Evolutionary conservation across 2,113 vertebrate species (phyloP).

Genomic region (Capreolus pygargus): DNA sequence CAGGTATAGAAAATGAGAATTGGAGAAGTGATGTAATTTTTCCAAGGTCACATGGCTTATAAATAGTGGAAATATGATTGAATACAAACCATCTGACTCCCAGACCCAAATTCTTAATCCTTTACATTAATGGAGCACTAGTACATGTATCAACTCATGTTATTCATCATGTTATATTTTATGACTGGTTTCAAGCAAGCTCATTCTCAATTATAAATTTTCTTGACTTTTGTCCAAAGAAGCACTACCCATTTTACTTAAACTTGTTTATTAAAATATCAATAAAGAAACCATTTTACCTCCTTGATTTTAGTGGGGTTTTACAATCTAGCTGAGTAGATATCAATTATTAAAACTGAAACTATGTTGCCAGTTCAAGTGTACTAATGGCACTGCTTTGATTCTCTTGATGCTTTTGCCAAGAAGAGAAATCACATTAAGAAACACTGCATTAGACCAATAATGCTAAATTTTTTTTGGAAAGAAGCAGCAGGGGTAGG

Average conservation of each 20-base stretch:
- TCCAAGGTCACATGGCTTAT: not conserved
- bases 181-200: not conserved
- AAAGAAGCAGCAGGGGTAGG: not conserved
- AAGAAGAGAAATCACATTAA: not conserved
- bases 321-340: not conserved
- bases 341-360: conserved; percentile 17
- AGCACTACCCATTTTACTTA: not conserved
- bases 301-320: not conserved
- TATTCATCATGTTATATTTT: not conserved
- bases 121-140: not conserved
- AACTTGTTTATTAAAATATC: not conserved
- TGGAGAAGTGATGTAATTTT: not conserved
- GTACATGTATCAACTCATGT: not conserved
- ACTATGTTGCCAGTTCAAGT: not conserved
- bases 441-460: not conserved
- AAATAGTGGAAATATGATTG: not conserved
- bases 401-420: not conserved
- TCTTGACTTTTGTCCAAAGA: not conserved
- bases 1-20: not conserved
- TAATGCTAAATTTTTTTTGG: conserved; percentile 3
- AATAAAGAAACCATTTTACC: not conserved
- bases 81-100: not conserved
- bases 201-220: not conserved
- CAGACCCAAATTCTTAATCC: not conserved
- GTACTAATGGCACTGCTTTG: not conserved